Percentiles rank a stretch among this genome's conserved stretches.
phyloP scores from a whole-genome alignment of 2,113 vertebrate genomes.

The Microcebus jonahi region DNA sequence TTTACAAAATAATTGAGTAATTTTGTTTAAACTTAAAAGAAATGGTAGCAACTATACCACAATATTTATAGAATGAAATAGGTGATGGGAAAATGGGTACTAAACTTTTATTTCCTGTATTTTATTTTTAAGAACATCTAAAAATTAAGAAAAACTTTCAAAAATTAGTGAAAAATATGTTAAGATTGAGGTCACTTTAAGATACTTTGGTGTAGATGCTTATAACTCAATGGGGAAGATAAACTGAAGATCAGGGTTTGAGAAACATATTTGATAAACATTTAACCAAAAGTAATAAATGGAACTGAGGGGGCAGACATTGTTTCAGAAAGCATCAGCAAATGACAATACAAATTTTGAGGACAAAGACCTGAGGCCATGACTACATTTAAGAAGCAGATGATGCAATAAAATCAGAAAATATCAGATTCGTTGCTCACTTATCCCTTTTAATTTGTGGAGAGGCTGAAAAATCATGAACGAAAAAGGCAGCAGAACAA shows the following conservation, averaged over 20 bases:
- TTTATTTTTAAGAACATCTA: not conserved
- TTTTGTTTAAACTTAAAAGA: not conserved
- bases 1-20: not conserved
- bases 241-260: not conserved
- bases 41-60: not conserved
- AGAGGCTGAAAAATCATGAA: not conserved
- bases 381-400: not conserved
- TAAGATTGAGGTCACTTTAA: not conserved
- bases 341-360: not conserved
- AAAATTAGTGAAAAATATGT: not conserved
- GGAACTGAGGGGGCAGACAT: not conserved
- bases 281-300: not conserved
- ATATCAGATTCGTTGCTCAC: not conserved
- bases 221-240: not conserved
- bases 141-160: not conserved
- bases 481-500: not conserved
- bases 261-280: not conserved
- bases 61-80: not conserved
- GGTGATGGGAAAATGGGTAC: not conserved
- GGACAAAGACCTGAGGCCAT: not conserved
- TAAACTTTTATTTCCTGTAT: not conserved
- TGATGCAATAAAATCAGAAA: not conserved
- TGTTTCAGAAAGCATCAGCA: not conserved
- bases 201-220: not conserved
- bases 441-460: not conserved